Evolutionary conservation across 2,113 vertebrate genomes (phyloP), one percentile per base, ranked within the genome.

Genomic region (Gopherus flavomarginatus): DNA sequence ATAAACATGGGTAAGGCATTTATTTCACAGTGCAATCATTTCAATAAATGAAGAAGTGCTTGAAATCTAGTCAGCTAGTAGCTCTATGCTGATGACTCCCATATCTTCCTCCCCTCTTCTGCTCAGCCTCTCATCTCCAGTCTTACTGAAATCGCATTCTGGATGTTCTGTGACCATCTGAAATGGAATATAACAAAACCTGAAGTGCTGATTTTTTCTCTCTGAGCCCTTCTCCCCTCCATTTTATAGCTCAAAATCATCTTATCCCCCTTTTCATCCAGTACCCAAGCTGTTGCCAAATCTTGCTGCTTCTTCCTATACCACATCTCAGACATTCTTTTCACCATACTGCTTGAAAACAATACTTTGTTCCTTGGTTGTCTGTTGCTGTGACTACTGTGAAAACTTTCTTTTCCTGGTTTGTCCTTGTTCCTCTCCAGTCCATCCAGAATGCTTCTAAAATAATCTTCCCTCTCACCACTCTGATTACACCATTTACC

Each of bases 31-130:
- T 93, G 83, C 96, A 96, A 94, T 94, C 8, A 27, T 93, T 96
- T 94, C 54, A 90, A 88, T 92, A 95, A 95, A 92, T 91, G 89
- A 91, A 97, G 93, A 88, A 96, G 96, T 96, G 49, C 59, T 2
- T 94, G 75, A 89, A 59, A 96, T 88, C 90, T 97, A 95, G 95
- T 97, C 95, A 90, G 82, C 88, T 89, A 90, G 95, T 96, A 96
- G 86, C 94, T 93, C 82, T 88, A 89, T 85, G 93, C 91, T 96
- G 69, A 88, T 80, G 56, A 93, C 86, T 95, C 86, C 95, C 50
- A 97, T 92, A 94, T 92, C 90, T 91, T 54, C 59, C 92, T 82
- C 57, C 88, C 87, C 96, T 50, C 90, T 92, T 97, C 81, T 97
- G 82, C 80, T 96, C 47, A 94, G 91, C 69, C 88, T 92, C 96